phyloP scores from a whole-genome alignment of 1,140 invertebrate genomes.

The Platyura marginata region DNA sequence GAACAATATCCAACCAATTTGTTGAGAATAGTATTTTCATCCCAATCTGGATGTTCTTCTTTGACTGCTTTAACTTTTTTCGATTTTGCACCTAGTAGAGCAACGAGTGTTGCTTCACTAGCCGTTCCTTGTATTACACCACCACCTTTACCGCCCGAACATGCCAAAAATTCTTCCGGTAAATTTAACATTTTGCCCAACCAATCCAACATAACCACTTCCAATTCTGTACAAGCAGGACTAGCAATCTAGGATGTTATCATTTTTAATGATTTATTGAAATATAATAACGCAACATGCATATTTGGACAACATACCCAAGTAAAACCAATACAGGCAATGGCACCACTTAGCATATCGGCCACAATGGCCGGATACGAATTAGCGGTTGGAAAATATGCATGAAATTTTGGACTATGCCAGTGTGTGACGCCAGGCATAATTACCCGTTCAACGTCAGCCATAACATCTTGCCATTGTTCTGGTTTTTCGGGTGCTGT shows the following conservation, averaged over 20 bases:
- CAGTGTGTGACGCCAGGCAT: slow-evolving; percentile 97
- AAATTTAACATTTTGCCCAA: slow-evolving; percentile 85
- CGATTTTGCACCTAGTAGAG: slow-evolving; percentile 76
- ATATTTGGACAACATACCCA: slow-evolving; percentile 40
- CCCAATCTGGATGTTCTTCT: slow-evolving; percentile 51
- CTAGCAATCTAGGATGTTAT: slow-evolving; percentile 76
- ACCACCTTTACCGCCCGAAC: slow-evolving; percentile 64
- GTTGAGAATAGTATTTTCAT: slow-evolving; percentile 65
- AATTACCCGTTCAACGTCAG: slow-evolving; percentile 80
- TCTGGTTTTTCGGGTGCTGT: slow-evolving; percentile 66
- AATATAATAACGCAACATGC: neutral
- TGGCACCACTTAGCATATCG: slow-evolving; percentile 88
- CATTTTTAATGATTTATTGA: neutral
- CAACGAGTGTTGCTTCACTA: slow-evolving; percentile 73
- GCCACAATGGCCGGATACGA: slow-evolving; percentile 70
- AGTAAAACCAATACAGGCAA: slow-evolving; percentile 77
- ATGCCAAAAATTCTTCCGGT: slow-evolving; percentile 71
- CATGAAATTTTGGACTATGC: slow-evolving; percentile 95
- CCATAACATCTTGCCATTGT: slow-evolving; percentile 76
- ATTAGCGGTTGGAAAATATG: slow-evolving; percentile 93
- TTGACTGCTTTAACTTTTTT: slow-evolving; percentile 50
- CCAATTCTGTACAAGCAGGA: slow-evolving; percentile 93
- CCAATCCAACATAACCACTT: slow-evolving; percentile 96
- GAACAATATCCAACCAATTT: slow-evolving; percentile 79
- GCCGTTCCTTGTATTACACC: slow-evolving; percentile 88